Base-by-base conservation (phyloP, 1,140 invertebrate genomes). In the Calosoma granatense region DNA sequence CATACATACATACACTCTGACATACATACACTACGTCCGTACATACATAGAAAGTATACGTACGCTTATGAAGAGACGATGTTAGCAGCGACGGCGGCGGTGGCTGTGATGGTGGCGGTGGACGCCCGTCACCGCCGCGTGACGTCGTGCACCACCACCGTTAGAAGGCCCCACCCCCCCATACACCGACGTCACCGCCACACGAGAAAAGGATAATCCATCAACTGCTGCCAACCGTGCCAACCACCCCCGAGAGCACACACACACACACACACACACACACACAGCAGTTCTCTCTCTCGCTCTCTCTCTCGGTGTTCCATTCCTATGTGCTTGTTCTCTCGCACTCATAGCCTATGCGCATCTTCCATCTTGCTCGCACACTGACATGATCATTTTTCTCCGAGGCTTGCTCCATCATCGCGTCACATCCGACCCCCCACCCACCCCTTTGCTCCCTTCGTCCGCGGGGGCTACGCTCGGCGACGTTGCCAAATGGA, bases 321-420 rank as follows among this genome's bases (percentile, higher is more conserved):
- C 41, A 12, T 12, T 36, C 41, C 9, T 47, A 47, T 17, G 15
- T 17, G 6, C 26, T 36, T 47, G 9, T 4, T 47, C 41, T 47
- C 41, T 47, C 41, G 9, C 17, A 12, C 41, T 3, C 17, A 12
- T 4, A 47, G 9, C 6, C 17, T 17, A 47, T 17, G 3, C 41
- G 15, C 4, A 47, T 3, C 6, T 3, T 47, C 58, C 58, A 57
- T 65, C 63, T 65, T 60, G 20, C 62, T 62, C 63, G 22, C 57
- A 19, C 63, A 39, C 66, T 69, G 67, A 70, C 67, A 64, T 64
- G 70, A 70, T 72, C 70, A 71, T 72, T 72, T 72, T 72, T 72
- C 70, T 70, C 65, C 64, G 61, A 63, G 69, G 65, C 66, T 65
- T 68, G 70, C 67, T 72, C 70, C 69, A 72, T 72, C 70, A 72